Conservation (phyloP, 2,113 vertebrate species). For the Chaetura pelagica region DNA sequence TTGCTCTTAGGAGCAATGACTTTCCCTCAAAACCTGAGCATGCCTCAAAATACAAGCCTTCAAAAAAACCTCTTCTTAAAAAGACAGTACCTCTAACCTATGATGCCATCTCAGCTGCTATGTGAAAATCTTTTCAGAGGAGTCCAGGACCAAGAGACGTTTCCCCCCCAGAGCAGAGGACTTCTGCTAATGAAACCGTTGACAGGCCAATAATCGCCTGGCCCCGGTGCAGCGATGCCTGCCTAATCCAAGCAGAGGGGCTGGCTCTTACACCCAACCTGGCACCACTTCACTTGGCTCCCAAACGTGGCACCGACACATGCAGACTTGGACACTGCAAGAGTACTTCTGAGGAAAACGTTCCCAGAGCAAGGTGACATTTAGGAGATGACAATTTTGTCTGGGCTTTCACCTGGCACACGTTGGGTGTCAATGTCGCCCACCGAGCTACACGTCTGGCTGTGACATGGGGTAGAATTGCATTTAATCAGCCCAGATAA, state of each 20-base stretch:
- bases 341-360: not conserved
- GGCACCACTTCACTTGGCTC: not conserved
- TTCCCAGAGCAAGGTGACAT: not conserved
- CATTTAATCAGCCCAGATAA: not conserved
- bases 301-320: accelerated
- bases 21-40: not conserved
- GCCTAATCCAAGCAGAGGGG: not conserved
- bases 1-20: not conserved
- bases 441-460: not conserved
- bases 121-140: not conserved
- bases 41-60: not conserved
- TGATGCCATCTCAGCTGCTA: not conserved
- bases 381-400: not conserved
- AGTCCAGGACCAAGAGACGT: not conserved
- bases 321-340: not conserved
- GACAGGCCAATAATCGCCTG: slow-evolving; percentile 26
- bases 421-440: not conserved
- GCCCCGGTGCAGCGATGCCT: not conserved
- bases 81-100: not conserved
- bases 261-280: slow-evolving; percentile 2
- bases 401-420: not conserved
- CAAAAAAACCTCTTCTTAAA: not conserved
- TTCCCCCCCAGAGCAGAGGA: accelerated
- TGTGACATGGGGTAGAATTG: not conserved
- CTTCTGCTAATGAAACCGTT: not conserved